These are phyloP conservation scores for Noturus placidus DNA, from an alignment of 2,113 vertebrate genomes.

Conservation along the genomic window DNA sequence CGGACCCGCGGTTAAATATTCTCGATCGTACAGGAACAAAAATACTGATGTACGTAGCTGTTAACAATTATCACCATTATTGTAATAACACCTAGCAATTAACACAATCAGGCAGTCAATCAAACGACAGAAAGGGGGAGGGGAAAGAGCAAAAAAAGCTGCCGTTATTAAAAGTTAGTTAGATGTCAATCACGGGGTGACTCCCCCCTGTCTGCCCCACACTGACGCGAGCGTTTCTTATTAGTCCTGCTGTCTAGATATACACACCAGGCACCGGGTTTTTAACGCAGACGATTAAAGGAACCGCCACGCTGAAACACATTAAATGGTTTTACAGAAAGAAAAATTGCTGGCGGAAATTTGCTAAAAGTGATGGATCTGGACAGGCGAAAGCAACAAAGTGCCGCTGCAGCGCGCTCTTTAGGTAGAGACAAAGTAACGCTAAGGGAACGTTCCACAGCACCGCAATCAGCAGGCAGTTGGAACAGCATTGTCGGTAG, in stretches of 20 bases:
- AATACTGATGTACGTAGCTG: conserved; percentile 8
- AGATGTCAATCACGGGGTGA: background rate
- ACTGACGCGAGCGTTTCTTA: background rate
- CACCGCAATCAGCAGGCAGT: background rate
- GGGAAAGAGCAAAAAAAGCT: background rate
- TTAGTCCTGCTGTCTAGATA: background rate
- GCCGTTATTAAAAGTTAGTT: conserved; percentile 2
- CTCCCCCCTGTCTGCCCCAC: background rate
- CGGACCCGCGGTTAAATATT: background rate
- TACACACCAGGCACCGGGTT: too few relatives aligned
- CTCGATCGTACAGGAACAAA: background rate
- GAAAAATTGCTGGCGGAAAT: background rate
- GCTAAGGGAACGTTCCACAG: background rate
- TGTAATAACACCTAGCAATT: conserved; percentile 30
- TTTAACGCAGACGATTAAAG: background rate
- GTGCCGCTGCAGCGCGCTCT: background rate
- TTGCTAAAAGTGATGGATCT: background rate
- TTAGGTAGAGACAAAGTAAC: too few relatives aligned
- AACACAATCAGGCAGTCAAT: conserved; percentile 25
- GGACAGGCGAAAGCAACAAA: background rate
- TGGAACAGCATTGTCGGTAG: background rate
- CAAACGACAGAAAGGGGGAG: background rate
- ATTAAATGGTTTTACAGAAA: background rate
- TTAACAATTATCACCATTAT: conserved; percentile 24
- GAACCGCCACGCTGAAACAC: background rate